Conservation (phyloP, 2,113 vertebrate genomes). For the Oxygymnocypris stewartii region DNA sequence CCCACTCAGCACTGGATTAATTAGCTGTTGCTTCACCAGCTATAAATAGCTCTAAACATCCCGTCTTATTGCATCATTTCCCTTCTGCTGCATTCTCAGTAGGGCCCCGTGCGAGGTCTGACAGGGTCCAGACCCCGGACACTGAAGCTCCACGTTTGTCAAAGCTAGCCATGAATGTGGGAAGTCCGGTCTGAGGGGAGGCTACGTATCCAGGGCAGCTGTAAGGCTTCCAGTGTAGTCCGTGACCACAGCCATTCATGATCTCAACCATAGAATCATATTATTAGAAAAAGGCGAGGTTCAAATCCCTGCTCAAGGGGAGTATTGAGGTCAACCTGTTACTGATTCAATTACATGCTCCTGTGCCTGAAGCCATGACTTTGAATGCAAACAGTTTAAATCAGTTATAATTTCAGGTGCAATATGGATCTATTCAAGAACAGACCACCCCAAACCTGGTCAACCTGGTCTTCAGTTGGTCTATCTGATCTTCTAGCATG, state of each 20-base stretch:
- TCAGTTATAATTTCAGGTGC: background rate
- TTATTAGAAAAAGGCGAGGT: background rate
- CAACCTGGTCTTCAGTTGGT: background rate
- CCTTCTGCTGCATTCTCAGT: conserved; percentile 64
- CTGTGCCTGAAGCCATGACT: background rate
- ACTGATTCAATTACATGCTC: background rate
- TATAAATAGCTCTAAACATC: conserved; percentile 69
- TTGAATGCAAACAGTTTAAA: background rate
- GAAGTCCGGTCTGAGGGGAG: conserved; percentile 35
- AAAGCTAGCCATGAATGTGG: conserved; percentile 25
- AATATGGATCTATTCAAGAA: background rate
- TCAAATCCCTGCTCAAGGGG: background rate
- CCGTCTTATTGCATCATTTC: conserved; percentile 64
- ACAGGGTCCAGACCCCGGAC: conserved; percentile 23
- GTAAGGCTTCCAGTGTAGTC: background rate
- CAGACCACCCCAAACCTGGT: background rate
- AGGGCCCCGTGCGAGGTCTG: conserved; percentile 55
- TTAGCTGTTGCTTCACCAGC: conserved; percentile 63
- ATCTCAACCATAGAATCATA: background rate
- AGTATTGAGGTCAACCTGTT: background rate
- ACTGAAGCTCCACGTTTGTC: background rate
- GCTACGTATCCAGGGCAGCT: conserved; percentile 34
- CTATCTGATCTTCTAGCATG: background rate
- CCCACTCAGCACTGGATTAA: conserved; percentile 68
- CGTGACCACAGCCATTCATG: background rate